Conservation (phyloP, 2,797 vertebrate species). For the Triplophysa yarkandensis region DNA sequence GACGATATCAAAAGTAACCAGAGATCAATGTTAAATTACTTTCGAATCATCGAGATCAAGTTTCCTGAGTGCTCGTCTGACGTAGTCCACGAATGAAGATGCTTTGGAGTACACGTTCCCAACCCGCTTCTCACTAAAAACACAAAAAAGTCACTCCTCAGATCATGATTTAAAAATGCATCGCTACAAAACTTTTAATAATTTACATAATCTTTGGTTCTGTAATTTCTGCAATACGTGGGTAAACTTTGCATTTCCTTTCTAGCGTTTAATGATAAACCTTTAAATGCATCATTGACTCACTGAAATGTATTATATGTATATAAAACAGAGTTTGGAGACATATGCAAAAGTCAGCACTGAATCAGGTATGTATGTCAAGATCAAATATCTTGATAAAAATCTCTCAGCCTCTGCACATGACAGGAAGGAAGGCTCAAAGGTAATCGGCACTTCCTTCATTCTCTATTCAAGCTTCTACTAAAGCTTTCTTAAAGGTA, state of each 20-base stretch:
- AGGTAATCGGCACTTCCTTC: conserved; percentile 1
- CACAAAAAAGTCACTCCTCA: conserved; percentile 6
- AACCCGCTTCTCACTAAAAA: conserved; percentile 80
- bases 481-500: conserved; percentile 20
- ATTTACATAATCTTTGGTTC: not conserved
- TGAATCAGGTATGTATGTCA: conserved; percentile 17
- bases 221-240: not conserved
- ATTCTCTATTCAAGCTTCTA: conserved; percentile 5
- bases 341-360: conserved; percentile 24
- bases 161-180: not conserved
- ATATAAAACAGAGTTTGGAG: conserved; percentile 29
- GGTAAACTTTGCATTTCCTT: not conserved
- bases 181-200: not conserved
- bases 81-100: conserved; percentile 90
- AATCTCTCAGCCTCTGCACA: conserved; percentile 11
- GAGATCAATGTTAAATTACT: conserved; percentile 68
- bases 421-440: conserved; percentile 8
- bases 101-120: conserved; percentile 93
- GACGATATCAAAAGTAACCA: conserved; percentile 18
- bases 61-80: conserved; percentile 84
- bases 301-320: not conserved
- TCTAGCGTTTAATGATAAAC: conserved; percentile 15
- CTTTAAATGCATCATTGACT: conserved; percentile 28
- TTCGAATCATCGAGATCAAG: conserved; percentile 89
- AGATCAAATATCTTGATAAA: conserved; percentile 29